phyloP scores from a whole-genome alignment of 1,140 invertebrate genomes.

The Drosophila kohkoa region DNA sequence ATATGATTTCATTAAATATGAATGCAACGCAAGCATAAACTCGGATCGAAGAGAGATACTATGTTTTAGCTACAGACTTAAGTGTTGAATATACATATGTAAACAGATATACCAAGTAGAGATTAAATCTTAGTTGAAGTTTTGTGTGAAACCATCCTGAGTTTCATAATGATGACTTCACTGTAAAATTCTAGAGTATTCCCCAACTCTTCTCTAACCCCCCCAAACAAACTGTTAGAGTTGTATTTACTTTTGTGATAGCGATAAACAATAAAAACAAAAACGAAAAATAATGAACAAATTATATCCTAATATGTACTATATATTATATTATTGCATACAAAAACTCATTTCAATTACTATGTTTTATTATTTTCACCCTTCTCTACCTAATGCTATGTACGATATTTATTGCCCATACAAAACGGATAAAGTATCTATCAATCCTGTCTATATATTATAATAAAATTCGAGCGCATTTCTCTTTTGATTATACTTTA shows the following conservation, averaged over 20 bases:
- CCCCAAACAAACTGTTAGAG: constrained; percentile 49
- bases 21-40: constrained; percentile 45
- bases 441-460: neutral
- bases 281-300: constrained; percentile 52
- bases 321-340: constrained; percentile 40
- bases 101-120: constrained; percentile 55
- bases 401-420: constrained; percentile 59
- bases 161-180: constrained; percentile 25
- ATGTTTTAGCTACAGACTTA: constrained; percentile 65
- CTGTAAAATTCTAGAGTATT: constrained; percentile 25
- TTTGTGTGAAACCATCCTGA: constrained; percentile 38
- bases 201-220: constrained; percentile 29
- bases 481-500: constrained; percentile 15
- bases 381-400: constrained; percentile 48
- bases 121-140: constrained; percentile 61
- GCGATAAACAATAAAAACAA: constrained; percentile 76
- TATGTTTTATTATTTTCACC: constrained; percentile 16
- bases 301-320: constrained; percentile 51
- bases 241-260: constrained; percentile 82
- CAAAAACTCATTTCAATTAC: constrained; percentile 38
- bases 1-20: constrained; percentile 61
- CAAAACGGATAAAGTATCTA: constrained; percentile 7
- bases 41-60: constrained; percentile 32
- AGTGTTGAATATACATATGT: constrained; percentile 75
- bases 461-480: constrained; percentile 22